These are phyloP conservation scores for Cloeon dipterum DNA, from an alignment of 2,888 invertebrate species.

Conservation along the genomic window DNA sequence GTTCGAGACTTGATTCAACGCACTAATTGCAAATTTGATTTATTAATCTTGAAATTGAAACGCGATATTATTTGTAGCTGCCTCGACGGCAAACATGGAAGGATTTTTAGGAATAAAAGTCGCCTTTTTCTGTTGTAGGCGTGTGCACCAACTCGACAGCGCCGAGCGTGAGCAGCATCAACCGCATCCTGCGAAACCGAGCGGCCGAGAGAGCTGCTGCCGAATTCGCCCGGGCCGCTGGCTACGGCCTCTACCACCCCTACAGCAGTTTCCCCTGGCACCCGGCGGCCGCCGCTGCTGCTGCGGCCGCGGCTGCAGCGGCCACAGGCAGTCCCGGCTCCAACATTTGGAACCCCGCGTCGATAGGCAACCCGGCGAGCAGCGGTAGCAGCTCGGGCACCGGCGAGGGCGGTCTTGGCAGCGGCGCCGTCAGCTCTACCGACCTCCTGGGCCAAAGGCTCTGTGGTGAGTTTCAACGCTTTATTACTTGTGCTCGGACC, in stretches of 20 bases:
- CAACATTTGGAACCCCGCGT: slow-evolving; percentile 22
- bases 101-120: no score
- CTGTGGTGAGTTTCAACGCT: not conserved
- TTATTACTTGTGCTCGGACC: no score
- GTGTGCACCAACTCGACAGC: slow-evolving; percentile 90
- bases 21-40: no score
- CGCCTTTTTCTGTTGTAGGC: no score
- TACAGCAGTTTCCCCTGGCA: slow-evolving; percentile 31
- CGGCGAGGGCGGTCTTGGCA: not conserved
- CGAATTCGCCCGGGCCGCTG: slow-evolving; percentile 81
- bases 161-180: slow-evolving; percentile 92
- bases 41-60: no score
- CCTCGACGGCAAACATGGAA: no score
- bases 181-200: slow-evolving; percentile 82
- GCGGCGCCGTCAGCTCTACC: not conserved
- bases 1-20: not conserved
- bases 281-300: slow-evolving; percentile 25
- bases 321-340: slow-evolving; percentile 13
- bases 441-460: slow-evolving; percentile 8
- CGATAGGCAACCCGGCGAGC: slow-evolving; percentile 8
- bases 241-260: slow-evolving; percentile 66
- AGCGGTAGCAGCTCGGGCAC: not conserved
- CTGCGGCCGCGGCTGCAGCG: slow-evolving; percentile 9
- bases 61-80: no score
- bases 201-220: slow-evolving; percentile 92